Base-by-base conservation (phyloP, 2,797 vertebrate genomes). In the Cetoscarus ocellatus region DNA sequence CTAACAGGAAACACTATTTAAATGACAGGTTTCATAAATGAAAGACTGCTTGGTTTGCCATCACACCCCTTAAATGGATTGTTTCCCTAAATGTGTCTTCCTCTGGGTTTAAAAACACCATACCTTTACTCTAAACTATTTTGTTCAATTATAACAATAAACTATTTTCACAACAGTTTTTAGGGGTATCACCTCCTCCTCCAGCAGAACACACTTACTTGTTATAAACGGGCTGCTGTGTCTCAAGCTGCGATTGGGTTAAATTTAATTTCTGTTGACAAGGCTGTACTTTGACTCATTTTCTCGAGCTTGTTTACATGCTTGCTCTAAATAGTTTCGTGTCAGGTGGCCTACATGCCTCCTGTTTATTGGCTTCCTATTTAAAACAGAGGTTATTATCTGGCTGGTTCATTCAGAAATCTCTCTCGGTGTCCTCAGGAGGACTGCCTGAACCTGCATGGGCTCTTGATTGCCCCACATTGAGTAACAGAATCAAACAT, bases 1-100 rank as follows among this genome's bases (percentile, higher is more conserved):
- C 76, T 39, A 87, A 89, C 86, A 85, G 91, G 85, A 93, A 91
- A 88, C 77, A 61, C 75, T 87, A 85, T 77, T 87, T 85, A 93
- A 94, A 93, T 92, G 79, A 91, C 67, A 86, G 87, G 88, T 84
- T 92, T 85, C 75, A 78, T 77, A 90, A 86, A 84, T 70, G 55
- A 88, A 75, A 61, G 82, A 53, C 77, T 81, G 71, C 42, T 61
- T 48, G 57, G 53, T 49, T 80, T 72, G 36, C 51, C 72, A 77
- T 89, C 82, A 83, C 74, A 84, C 70, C 61, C 86, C 86, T 67
- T 70, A 78, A 87, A 76, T 47, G 71, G 45, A 80, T 77, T 58
- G 68, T 73, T 77, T 81, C 69, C 67, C 38, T 72, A 64, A 79
- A 75, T 72, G 18, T 63, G 18, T 82, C 60, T 57, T 48, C 39